A percentile compares a stretch with the other conserved stretches of the same genome.
Evolutionary conservation across 2,113 vertebrate species (phyloP).

Genomic region (Dolichallabes microphthalmus): DNA sequence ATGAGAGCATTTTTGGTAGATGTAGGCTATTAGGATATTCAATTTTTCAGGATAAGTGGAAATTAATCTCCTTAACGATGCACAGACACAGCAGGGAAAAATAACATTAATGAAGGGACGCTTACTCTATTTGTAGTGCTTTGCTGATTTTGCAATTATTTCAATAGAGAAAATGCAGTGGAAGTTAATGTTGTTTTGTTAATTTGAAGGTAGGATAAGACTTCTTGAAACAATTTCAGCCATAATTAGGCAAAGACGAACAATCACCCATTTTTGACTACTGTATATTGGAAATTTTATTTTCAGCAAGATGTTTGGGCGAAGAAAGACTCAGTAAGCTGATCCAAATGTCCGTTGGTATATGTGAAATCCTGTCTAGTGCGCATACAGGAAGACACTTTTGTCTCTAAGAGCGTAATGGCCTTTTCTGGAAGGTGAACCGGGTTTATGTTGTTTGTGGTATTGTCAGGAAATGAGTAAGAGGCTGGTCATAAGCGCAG

Average conservation of each 20-base stretch:
- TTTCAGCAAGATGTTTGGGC: not conserved
- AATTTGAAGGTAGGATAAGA: not conserved
- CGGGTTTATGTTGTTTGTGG: not conserved
- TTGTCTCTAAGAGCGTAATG: not conserved
- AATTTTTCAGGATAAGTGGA: conserved; percentile 16
- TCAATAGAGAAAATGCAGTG: not conserved
- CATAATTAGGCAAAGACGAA: not conserved
- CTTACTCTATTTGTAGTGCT: not conserved
- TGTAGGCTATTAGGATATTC: not conserved
- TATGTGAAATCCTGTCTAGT: not conserved
- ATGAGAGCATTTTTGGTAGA: not conserved
- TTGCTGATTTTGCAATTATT: conserved; percentile 26
- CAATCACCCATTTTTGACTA: not conserved
- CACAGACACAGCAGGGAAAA: not conserved
- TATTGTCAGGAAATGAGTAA: too few relatives aligned
- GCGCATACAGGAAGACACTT: not conserved
- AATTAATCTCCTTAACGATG: conserved; percentile 9
- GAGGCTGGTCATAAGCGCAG: too few relatives aligned
- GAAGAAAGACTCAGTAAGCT: not conserved
- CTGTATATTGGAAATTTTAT: too few relatives aligned
- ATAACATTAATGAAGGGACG: not conserved
- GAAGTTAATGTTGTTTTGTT: not conserved
- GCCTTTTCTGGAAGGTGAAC: not conserved
- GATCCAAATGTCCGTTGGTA: not conserved
- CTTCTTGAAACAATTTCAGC: not conserved